Base-by-base conservation (phyloP, 2,797 vertebrate species). In the Sternarchorhynchus goeldii region DNA sequence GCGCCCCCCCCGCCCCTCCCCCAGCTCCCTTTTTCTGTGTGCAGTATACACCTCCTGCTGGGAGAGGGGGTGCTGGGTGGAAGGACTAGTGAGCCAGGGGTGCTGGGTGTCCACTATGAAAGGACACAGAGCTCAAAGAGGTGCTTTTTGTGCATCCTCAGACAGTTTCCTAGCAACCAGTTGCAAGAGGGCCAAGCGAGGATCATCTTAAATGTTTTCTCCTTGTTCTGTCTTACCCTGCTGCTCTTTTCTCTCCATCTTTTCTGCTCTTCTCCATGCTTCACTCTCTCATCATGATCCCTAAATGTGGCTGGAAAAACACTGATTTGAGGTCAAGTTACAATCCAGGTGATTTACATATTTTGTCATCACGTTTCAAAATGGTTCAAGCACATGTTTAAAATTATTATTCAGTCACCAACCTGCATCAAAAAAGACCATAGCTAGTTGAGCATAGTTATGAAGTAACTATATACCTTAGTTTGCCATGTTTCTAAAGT, bases 101-200 rank as follows among this genome's bases (percentile, higher is more conserved):
- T n/a, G 57, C 18, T 60, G 73, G 65, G 20, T 55, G 57, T 68
- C 75, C 50, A 41, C 25, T 25, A 57, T 77, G 66, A 83, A 78
- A 81, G 73, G 78, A 78, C 56, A 60, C 63, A 6, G 16, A 65
- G 56, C 58, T 81, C 74, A 81, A 77, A 76, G 74, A 81, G 71
- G 62, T 73, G 76, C 75, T 81, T 81, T 86, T 88, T 87, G 80
- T 88, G 83, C 84, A 80, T 85, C 84, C 77, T 31, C 70, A 86
- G 85, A 84, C 77, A 65, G 86, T 91, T 86, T 78, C 88, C 84
- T 88, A 87, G 88, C 87, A 90, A 91, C 89, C 63, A 8, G 73
- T 85, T 85, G 83, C 85, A 81, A 78, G 63, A 59, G 75, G 85
- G 89, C 84, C 81, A 89, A 85, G 89, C 82, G 77, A 59, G 66